phyloP scores from a whole-genome alignment of 2,113 vertebrate genomes.

The Scopus umbretta region DNA sequence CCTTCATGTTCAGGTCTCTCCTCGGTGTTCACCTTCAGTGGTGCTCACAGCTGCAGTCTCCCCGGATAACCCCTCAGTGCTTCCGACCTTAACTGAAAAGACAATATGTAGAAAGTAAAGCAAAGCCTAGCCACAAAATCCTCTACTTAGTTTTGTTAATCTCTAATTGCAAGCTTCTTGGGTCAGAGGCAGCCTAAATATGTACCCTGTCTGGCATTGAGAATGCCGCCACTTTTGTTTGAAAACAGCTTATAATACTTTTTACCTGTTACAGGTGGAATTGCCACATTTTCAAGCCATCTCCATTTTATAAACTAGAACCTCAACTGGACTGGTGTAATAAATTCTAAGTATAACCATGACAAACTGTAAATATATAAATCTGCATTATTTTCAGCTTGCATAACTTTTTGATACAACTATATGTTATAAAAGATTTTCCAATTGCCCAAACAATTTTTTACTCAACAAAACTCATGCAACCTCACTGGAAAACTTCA shows the following conservation, averaged over 20 bases:
- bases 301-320: background rate
- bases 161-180: background rate
- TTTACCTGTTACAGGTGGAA: background rate
- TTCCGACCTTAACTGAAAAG: background rate
- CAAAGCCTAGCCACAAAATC: background rate
- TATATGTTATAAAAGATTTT: background rate
- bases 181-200: background rate
- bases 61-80: background rate
- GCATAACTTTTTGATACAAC: background rate
- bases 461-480: background rate
- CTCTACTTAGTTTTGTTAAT: background rate
- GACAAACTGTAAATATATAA: background rate
- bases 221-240: background rate
- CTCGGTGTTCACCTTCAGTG: background rate
- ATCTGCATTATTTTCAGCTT: background rate
- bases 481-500: background rate
- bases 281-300: background rate
- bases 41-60: background rate
- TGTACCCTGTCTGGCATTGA: background rate
- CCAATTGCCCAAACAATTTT: background rate
- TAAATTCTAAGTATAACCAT: background rate
- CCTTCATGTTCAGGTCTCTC: background rate
- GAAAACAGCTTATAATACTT: background rate
- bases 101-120: background rate
- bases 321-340: background rate